These are phyloP conservation scores for Euleptes europaea DNA, from an alignment of 2,113 vertebrate genomes.

Conservation along the genomic window DNA sequence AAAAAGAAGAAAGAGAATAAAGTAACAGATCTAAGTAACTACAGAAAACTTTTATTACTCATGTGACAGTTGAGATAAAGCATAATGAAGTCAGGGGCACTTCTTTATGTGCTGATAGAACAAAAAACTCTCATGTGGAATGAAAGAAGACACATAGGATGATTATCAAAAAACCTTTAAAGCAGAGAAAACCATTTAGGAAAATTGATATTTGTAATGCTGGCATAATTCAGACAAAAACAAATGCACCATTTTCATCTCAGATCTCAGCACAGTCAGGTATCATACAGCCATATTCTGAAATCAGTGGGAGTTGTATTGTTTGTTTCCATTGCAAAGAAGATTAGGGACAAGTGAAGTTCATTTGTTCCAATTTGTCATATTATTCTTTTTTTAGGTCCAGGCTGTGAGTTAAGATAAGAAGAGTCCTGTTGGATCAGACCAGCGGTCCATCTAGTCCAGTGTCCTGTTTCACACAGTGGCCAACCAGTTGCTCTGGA, in stretches of 20 bases:
- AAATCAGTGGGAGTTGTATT: neutral
- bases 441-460: too few relatives aligned
- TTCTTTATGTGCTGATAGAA: neutral
- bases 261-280: neutral
- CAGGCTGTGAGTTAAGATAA: too few relatives aligned
- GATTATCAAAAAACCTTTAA: neutral
- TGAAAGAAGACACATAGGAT: neutral
- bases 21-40: slow-evolving; percentile 21
- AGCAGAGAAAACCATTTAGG: neutral
- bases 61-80: slow-evolving; percentile 7
- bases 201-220: neutral
- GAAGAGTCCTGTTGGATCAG: too few relatives aligned
- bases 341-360: neutral
- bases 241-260: neutral
- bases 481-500: too few relatives aligned
- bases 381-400: neutral
- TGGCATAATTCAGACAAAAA: neutral
- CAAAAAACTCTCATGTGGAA: neutral
- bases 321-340: neutral
- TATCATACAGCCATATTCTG: neutral
- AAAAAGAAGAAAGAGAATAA: neutral
- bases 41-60: neutral
- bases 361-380: neutral
- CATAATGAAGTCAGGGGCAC: neutral
- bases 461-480: too few relatives aligned